Evolutionary conservation across 2,888 invertebrate genomes (phyloP).

Genomic region (Crossocerus cetratus): DNA sequence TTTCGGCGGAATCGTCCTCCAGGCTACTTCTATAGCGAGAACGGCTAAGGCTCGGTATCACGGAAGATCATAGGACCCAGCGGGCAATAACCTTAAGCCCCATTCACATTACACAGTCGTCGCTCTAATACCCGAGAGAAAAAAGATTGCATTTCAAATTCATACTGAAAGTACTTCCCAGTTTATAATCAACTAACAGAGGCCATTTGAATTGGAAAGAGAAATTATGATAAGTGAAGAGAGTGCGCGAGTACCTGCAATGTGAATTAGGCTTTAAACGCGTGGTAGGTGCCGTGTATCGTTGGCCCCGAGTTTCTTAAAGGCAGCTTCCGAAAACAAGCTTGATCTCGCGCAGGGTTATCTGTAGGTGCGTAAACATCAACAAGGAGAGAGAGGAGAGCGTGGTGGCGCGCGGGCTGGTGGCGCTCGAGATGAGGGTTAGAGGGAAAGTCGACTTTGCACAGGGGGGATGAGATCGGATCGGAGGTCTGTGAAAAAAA

Average conservation of each 20-base stretch:
- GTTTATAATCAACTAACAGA: no score
- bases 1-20: constrained; percentile 24
- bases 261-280: constrained; percentile 35
- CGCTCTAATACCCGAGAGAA: no score
- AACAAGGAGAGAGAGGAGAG: constrained; percentile 42
- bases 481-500: constrained; percentile 52
- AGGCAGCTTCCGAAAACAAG: constrained; percentile 15
- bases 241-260: no score
- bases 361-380: constrained; percentile 53
- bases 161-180: no score
- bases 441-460: constrained; percentile 46
- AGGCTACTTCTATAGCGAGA: constrained; percentile 1
- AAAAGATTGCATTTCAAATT: no score
- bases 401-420: neutral
- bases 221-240: no score
- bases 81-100: no score
- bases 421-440: constrained; percentile 7
- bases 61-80: no score
- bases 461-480: constrained; percentile 53
- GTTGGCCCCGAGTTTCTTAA: constrained; percentile 15
- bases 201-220: no score
- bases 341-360: constrained; percentile 51
- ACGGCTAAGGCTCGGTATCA: neutral
- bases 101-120: no score
- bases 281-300: constrained; percentile 19